Percentiles rank a stretch among this genome's conserved stretches.
These are phyloP conservation scores for Hirtodrosophila histrioides DNA, from an alignment of 2,888 invertebrate species.

Conservation along the genomic window DNA sequence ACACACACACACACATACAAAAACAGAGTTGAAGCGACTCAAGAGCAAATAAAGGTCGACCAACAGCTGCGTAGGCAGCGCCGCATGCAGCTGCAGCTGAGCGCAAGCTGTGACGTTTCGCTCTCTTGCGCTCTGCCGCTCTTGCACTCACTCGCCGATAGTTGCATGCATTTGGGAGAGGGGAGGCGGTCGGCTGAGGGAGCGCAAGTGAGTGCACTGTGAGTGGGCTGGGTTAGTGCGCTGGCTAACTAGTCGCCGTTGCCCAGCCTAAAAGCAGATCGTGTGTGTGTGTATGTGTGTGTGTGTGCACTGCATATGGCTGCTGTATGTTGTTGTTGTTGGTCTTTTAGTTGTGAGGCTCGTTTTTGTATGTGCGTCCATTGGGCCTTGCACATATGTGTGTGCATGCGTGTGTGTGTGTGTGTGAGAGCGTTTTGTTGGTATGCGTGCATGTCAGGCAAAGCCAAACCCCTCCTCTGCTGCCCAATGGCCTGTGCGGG, in stretches of 20 bases:
- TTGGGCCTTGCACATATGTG: conserved; percentile 70
- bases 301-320: conserved; percentile 49
- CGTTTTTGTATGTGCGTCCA: conserved; percentile 69
- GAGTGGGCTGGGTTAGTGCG: conserved; percentile 64
- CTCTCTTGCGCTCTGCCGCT: conserved; percentile 17
- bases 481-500: conserved; percentile 58
- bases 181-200: not conserved
- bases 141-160: conserved; percentile 10
- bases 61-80: conserved; percentile 69
- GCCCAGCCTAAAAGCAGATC: conserved; percentile 79
- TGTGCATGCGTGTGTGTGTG: conserved; percentile 15
- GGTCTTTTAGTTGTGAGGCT: conserved; percentile 50
- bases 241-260: conserved; percentile 71
- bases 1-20: conserved; percentile 31
- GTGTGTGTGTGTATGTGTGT: conserved; percentile 33
- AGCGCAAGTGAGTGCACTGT: conserved; percentile 27
- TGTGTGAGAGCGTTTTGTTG: conserved; percentile 15
- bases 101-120: conserved; percentile 42
- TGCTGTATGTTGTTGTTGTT: conserved; percentile 52
- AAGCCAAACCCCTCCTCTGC: conserved; percentile 62
- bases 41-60: conserved; percentile 78
- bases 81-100: conserved; percentile 39
- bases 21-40: conserved; percentile 39
- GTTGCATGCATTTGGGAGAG: not conserved
- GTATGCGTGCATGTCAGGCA: conserved; percentile 42